Conservation (phyloP, 2,888 invertebrate genomes). For the Endotricha flammealis region DNA sequence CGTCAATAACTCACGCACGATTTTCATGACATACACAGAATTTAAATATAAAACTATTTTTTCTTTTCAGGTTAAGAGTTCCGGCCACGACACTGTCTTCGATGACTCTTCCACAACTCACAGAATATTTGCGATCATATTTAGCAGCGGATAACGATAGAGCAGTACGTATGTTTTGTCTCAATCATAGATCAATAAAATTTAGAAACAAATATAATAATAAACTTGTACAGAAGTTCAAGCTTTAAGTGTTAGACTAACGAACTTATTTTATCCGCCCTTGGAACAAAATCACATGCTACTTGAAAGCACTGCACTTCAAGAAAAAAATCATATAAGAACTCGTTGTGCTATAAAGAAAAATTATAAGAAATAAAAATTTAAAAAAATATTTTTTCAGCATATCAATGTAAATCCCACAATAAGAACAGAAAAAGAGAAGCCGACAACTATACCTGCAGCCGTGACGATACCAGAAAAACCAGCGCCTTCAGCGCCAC, state of each 20-base stretch:
- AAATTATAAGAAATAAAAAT: neutral
- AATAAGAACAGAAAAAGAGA: conserved; percentile 42
- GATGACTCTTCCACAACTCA: conserved; percentile 92
- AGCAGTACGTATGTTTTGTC: conserved; percentile 48
- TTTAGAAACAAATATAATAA: too few species aligned
- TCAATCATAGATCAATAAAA: too few species aligned
- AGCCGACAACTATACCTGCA: conserved; percentile 26
- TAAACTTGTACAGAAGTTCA: too few species aligned
- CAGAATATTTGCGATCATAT: conserved; percentile 84
- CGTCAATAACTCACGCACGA: too few species aligned
- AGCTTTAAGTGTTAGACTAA: too few species aligned
- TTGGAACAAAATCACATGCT: too few species aligned
- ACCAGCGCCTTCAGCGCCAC: conserved; percentile 24
- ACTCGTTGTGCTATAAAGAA: too few species aligned
- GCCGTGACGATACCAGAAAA: conserved; percentile 24
- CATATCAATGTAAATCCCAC: conserved; percentile 59
- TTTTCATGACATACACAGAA: too few species aligned
- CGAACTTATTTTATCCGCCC: too few species aligned
- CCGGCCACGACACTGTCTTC: conserved; percentile 87
- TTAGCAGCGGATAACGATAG: conserved; percentile 63
- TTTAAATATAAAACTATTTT: too few species aligned
- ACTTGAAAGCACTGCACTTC: too few species aligned
- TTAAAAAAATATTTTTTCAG: conserved; percentile 28
- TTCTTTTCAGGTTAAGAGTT: conserved; percentile 77
- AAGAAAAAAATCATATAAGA: neutral